These are phyloP conservation scores for Lithobius niger DNA, from an alignment of 1,140 invertebrate species.

Conservation along the genomic window DNA sequence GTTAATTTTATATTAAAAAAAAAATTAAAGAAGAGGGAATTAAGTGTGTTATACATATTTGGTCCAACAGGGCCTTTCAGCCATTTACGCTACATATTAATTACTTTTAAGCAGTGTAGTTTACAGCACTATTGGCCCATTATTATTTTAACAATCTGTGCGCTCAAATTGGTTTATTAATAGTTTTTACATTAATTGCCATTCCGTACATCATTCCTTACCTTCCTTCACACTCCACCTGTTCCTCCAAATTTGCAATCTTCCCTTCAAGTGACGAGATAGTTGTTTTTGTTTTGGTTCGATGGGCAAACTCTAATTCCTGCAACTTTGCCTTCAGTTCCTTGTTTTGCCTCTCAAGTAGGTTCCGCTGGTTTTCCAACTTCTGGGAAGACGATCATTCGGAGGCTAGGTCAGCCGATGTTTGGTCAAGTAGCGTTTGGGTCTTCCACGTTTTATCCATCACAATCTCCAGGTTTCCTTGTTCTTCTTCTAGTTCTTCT, in stretches of 20 bases:
- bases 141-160: no score
- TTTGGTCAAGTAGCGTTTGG: slow-evolving; percentile 67
- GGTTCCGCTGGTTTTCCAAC: slow-evolving; percentile 68
- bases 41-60: no score
- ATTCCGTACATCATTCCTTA: no score
- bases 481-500: slow-evolving; percentile 94
- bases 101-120: no score
- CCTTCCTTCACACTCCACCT: slow-evolving; percentile 81
- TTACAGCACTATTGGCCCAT: no score
- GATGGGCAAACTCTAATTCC: slow-evolving; percentile 81
- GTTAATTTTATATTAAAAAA: no score
- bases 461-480: slow-evolving; percentile 74
- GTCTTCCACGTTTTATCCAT: slow-evolving; percentile 80
- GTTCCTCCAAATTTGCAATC: slow-evolving; percentile 86
- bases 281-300: slow-evolving; percentile 84
- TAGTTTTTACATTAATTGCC: no score
- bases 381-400: slow-evolving; percentile 82
- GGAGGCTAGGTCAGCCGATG: slow-evolving; percentile 62
- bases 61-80: no score
- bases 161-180: no score
- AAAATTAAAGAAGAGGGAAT: no score
- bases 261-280: slow-evolving; percentile 90
- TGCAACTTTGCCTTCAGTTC: slow-evolving; percentile 59
- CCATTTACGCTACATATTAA: no score
- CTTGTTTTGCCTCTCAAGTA: slow-evolving; percentile 64